Evolutionary conservation across 2,888 invertebrate species (phyloP).

Genomic region (Priocnemis perturbator): DNA sequence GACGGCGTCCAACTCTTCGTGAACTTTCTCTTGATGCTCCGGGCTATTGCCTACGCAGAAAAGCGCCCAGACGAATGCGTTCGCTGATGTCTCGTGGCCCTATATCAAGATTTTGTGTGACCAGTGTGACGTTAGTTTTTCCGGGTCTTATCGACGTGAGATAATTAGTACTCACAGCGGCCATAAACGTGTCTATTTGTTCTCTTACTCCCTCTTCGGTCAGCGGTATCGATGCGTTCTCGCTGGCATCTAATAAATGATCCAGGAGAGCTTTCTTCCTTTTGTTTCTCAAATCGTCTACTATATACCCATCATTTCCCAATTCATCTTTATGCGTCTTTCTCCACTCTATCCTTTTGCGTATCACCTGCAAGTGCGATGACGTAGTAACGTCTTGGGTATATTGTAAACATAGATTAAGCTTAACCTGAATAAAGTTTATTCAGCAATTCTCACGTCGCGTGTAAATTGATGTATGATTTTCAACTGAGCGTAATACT

Average conservation of each 20-base stretch:
- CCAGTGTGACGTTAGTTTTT: too few species aligned
- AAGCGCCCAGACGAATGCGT: constrained; percentile 76
- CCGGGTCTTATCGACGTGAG: too few species aligned
- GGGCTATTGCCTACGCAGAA: constrained; percentile 76
- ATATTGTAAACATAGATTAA: too few species aligned
- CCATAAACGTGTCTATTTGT: constrained; percentile 86
- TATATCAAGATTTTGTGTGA: too few species aligned
- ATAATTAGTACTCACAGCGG: constrained; percentile 81
- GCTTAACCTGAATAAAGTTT: too few species aligned
- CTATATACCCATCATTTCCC: too few species aligned
- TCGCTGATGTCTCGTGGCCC: constrained; percentile 77
- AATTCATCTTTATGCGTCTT: too few species aligned
- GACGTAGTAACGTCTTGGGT: too few species aligned
- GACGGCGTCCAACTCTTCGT: constrained; percentile 74
- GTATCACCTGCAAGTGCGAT: too few species aligned
- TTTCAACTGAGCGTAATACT: too few species aligned
- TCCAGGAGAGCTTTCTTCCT: constrained; percentile 83
- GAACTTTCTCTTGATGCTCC: constrained; percentile 75
- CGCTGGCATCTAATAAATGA: constrained; percentile 77
- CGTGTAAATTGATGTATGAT: constrained; percentile 52
- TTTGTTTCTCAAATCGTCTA: too few species aligned
- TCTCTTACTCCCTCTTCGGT: constrained; percentile 79
- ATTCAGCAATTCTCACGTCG: constrained; percentile 51
- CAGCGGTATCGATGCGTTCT: constrained; percentile 78
- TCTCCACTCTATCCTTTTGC: too few species aligned